Conservation (phyloP, 2,113 vertebrate species). For the Aepyceros melampus region DNA sequence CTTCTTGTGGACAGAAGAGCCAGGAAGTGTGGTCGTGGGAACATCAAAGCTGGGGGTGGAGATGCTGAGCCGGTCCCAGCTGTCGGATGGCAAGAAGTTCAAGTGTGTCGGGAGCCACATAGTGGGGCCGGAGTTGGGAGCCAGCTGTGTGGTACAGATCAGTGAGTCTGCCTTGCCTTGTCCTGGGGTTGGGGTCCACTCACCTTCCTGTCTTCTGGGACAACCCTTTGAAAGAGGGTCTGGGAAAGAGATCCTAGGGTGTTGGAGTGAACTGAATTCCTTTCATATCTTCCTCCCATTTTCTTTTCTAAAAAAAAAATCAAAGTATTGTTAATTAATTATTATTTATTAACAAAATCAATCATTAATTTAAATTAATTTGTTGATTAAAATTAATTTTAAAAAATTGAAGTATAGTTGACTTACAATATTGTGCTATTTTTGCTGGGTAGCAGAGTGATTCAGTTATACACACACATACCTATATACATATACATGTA, state of each 20-base stretch:
- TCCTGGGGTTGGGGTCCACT: not conserved
- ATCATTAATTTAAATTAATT: not conserved
- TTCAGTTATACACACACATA: not conserved
- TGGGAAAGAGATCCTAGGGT: not conserved
- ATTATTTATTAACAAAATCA: not conserved
- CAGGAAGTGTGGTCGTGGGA: constrained; percentile 61
- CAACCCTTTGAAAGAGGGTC: not conserved
- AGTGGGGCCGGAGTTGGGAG: not conserved
- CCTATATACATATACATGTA: not conserved
- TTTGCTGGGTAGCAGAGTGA: not conserved
- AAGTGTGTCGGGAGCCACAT: constrained; percentile 82
- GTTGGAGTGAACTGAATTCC: not conserved
- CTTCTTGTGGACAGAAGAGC: constrained; percentile 83
- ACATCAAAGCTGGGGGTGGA: constrained; percentile 72
- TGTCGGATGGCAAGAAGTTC: constrained; percentile 81
- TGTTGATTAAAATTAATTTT: not conserved
- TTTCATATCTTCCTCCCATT: not conserved
- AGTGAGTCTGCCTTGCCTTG: constrained; percentile 81
- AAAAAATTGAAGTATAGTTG: not conserved
- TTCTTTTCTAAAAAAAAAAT: not conserved
- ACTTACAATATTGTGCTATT: not conserved
- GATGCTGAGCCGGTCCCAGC: constrained; percentile 80
- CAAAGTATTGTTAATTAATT: not conserved
- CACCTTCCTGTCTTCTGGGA: not conserved
- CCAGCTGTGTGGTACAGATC: constrained; percentile 84